Percentiles rank a stretch among this genome's conserved stretches.
phyloP scores from a whole-genome alignment of 2,113 vertebrate genomes.

The Casuarius casuarius region DNA sequence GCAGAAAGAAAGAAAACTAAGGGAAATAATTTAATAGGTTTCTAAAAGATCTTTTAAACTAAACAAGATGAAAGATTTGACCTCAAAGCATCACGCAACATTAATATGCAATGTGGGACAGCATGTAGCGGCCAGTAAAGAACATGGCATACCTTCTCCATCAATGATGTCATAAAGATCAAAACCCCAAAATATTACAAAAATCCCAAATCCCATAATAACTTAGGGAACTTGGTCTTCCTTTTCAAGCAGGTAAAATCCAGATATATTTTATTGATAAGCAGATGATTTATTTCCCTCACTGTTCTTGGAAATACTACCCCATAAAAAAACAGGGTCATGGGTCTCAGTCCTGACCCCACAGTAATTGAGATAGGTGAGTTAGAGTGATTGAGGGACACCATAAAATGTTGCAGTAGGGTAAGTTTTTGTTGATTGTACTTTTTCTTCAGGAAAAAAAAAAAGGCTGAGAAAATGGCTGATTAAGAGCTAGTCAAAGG shows the following conservation, averaged over 20 bases:
- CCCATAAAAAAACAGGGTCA: background rate
- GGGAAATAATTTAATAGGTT: background rate
- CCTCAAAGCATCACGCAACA: background rate
- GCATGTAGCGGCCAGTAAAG: background rate
- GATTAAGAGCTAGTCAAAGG: background rate
- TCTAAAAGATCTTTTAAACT: background rate
- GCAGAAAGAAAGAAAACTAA: background rate
- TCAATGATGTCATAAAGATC: background rate
- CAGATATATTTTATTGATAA: background rate
- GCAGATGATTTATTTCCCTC: background rate
- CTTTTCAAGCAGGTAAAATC: background rate
- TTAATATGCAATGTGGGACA: background rate
- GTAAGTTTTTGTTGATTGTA: background rate
- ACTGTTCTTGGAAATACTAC: background rate
- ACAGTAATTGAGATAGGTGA: accelerated
- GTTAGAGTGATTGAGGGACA: background rate
- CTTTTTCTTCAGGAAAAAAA: background rate
- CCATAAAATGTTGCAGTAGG: background rate
- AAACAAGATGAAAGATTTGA: background rate
- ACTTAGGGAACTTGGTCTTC: background rate
- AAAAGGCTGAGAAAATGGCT: background rate
- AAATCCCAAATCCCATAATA: background rate
- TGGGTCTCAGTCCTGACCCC: background rate
- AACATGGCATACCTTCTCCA: background rate
- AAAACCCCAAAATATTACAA: background rate